These are phyloP conservation scores for Rhynchopsitta pachyrhyncha DNA, from an alignment of 2,113 vertebrate species.

Conservation along the genomic window DNA sequence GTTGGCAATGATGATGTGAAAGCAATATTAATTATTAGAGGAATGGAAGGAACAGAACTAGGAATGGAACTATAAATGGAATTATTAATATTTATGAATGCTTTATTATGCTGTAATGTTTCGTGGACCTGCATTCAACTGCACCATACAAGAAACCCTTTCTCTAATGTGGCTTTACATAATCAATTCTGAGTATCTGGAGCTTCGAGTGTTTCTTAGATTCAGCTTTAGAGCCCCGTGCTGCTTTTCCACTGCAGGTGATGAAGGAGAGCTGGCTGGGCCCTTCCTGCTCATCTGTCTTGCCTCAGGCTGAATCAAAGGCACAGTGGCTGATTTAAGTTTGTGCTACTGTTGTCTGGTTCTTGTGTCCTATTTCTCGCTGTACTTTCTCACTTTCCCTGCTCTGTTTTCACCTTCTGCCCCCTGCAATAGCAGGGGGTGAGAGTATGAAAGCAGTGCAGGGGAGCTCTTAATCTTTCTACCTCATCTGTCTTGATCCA, in stretches of 20 bases:
- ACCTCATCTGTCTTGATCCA: neutral
- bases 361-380: neutral
- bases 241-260: neutral
- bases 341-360: neutral
- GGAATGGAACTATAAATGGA: conserved; percentile 1
- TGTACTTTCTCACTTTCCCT: neutral
- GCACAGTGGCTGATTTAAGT: neutral
- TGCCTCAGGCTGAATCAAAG: neutral
- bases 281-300: neutral
- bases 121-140: neutral
- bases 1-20: neutral
- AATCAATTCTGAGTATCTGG: neutral
- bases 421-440: neutral
- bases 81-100: conserved; percentile 7
- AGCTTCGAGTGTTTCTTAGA: neutral
- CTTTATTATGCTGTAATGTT: neutral
- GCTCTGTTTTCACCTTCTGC: neutral
- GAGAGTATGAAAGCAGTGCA: neutral
- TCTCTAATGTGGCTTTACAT: neutral
- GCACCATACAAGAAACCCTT: neutral
- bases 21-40: neutral
- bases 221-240: neutral
- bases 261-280: neutral
- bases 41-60: neutral
- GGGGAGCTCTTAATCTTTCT: neutral